phyloP scores from a whole-genome alignment of 1,140 invertebrate genomes.

The Tyrophagus putrescentiae region DNA sequence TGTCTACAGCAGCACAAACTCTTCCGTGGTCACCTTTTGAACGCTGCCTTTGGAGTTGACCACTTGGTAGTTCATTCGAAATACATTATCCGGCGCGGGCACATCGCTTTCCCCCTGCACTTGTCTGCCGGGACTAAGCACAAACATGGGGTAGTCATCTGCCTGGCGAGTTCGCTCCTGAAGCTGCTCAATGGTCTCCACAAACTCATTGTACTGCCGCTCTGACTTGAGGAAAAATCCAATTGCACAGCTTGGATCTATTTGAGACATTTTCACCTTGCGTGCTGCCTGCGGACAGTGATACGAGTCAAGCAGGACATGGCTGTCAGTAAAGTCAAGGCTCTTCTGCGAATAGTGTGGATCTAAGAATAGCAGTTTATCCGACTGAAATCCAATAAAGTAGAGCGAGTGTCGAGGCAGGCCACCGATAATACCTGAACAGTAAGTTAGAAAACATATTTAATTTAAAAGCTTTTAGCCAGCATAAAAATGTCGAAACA shows the following conservation, averaged over 20 bases:
- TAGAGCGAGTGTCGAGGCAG: slow-evolving; percentile 77
- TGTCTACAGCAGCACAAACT: slow-evolving; percentile 41
- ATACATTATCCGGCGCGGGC: background rate
- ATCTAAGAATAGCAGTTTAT: slow-evolving; percentile 76
- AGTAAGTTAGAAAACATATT: too few species aligned
- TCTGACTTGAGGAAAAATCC: slow-evolving; percentile 66
- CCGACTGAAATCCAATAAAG: slow-evolving; percentile 79
- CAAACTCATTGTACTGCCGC: slow-evolving; percentile 58
- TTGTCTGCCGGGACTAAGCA: slow-evolving; percentile 52
- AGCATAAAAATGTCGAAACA: too few species aligned
- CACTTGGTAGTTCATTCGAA: slow-evolving; percentile 19
- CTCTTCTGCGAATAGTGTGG: slow-evolving; percentile 83
- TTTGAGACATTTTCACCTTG: slow-evolving; percentile 66
- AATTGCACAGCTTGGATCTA: slow-evolving; percentile 82
- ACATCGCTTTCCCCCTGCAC: background rate
- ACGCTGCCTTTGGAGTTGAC: slow-evolving; percentile 36
- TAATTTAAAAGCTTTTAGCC: too few species aligned
- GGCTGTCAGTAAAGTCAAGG: slow-evolving; percentile 43
- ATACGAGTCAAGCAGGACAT: slow-evolving; percentile 46
- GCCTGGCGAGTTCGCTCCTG: slow-evolving; percentile 43
- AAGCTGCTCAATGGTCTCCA: slow-evolving; percentile 46
- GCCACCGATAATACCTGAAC: slow-evolving; percentile 79
- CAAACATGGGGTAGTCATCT: slow-evolving; percentile 61
- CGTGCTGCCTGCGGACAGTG: slow-evolving; percentile 73
- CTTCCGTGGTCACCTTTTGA: slow-evolving; percentile 52